Base-by-base conservation (phyloP, 2,888 invertebrate species). In the Euzophera pinguis region DNA sequence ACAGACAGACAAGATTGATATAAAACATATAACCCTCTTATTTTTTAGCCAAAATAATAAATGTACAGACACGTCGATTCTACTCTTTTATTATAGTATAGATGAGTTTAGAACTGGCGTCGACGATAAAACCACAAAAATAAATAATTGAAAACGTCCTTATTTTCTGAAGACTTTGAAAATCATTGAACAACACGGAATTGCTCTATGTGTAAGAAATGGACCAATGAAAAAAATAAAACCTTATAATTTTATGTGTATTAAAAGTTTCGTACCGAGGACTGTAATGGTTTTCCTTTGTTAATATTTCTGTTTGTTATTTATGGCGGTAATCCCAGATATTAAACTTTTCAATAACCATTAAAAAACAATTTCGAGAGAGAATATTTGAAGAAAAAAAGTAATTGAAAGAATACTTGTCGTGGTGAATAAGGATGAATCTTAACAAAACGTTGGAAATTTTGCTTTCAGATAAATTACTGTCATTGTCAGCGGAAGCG, bases 381-480 rank as follows among this genome's bases (percentile, higher is more conserved):
- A 49, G 64, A 59, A 57, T 58, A 58, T 56, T 50, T 45, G 60
- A 53, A 61, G 53, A 13, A 54, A 60, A 55, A 59, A 62, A 64
- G 61, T 55, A 59, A 64, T 63, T 62, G 60, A 60, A 61, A 62
- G 60, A 63, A 65, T 61, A 60, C 58, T 60, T 63, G 53, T 60
- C 57, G 60, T 60, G 53, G 54, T 59, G 64, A 75, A 73, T 65
- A 57, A 59, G 56, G 64, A 75, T 73, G 73, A 70, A 69, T 73
- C 66, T 69, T 61, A 66, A 60, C 62, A 67, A 65, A 64, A 71
- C 66, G 67, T 66, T 58, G 62, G 67, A 63, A 67, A 64, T 68
- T 71, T 64, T 63, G 71, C 74, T 72, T 64, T 65, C 61, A 65
- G 59, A 71, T 70, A 77, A 73, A 78, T 79, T 70, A 73, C 64